Evolutionary conservation across 2,113 vertebrate species (phyloP).

Genomic region (Antidorcas marsupialis): DNA sequence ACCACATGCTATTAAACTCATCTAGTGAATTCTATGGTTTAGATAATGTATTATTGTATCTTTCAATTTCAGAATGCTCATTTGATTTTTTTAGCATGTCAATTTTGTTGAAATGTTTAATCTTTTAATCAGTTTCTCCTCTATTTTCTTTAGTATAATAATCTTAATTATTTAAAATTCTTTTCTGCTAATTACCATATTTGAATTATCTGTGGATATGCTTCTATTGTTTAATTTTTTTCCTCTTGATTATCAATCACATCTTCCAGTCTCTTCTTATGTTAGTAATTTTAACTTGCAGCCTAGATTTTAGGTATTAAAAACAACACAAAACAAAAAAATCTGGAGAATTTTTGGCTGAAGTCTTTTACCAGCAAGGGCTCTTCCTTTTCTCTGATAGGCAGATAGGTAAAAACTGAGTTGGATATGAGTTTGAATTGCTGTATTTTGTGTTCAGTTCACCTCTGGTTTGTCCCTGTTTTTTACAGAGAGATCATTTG

Average conservation of each 20-base stretch:
- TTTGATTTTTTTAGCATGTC: not conserved
- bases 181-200: not conserved
- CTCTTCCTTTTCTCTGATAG: not conserved
- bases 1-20: not conserved
- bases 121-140: not conserved
- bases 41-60: not conserved
- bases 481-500: not conserved
- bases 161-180: not conserved
- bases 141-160: not conserved
- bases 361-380: not conserved
- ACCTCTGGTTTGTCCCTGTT: not conserved
- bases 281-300: not conserved
- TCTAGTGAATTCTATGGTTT: not conserved
- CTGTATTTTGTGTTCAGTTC: not conserved
- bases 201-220: not conserved
- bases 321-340: not conserved
- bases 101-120: conserved; percentile 16
- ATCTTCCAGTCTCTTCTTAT: not conserved
- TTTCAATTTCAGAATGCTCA: not conserved
- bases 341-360: not conserved
- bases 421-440: not conserved
- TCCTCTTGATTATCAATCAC: not conserved
- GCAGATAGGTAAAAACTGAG: not conserved
- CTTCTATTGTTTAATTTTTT: not conserved
- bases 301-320: not conserved